phyloP scores from a whole-genome alignment of 2,888 invertebrate genomes.

The Smittia sp. region DNA sequence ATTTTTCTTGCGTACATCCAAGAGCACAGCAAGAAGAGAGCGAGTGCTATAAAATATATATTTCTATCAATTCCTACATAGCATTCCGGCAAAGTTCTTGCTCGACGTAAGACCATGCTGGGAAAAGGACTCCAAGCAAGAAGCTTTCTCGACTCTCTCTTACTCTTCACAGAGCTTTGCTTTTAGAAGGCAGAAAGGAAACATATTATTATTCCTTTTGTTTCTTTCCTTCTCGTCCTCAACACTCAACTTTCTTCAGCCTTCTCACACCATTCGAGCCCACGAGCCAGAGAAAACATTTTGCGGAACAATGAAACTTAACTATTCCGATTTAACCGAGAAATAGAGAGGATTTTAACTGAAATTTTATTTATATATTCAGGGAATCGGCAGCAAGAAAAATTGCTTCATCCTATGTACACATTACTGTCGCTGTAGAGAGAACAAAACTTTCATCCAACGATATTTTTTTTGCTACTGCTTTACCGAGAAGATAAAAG shows the following conservation, averaged over 20 bases:
- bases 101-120: not conserved
- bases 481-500: conserved; percentile 25
- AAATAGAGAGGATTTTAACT: conserved; percentile 15
- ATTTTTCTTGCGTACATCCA: conserved; percentile 24
- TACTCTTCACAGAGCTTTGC: not conserved
- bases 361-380: conserved; percentile 20
- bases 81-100: conserved; percentile 27
- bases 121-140: not conserved
- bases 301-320: conserved; percentile 35
- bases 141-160: not conserved
- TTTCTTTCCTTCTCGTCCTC: conserved; percentile 19
- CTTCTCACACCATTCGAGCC: not conserved
- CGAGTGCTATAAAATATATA: conserved; percentile 37
- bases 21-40: not conserved
- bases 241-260: not conserved
- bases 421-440: not conserved
- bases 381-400: not conserved
- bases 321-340: conserved; percentile 34
- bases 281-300: not conserved
- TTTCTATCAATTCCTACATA: conserved; percentile 38
- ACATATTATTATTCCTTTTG: conserved; percentile 36
- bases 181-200: conserved; percentile 18
- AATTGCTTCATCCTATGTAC: not conserved
- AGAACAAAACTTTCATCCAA: conserved; percentile 14
- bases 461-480: not conserved